Evolutionary conservation across 2,113 vertebrate species (phyloP), one percentile per base, ranked within the genome.

Genomic region (Brachypteracias leptosomus): DNA sequence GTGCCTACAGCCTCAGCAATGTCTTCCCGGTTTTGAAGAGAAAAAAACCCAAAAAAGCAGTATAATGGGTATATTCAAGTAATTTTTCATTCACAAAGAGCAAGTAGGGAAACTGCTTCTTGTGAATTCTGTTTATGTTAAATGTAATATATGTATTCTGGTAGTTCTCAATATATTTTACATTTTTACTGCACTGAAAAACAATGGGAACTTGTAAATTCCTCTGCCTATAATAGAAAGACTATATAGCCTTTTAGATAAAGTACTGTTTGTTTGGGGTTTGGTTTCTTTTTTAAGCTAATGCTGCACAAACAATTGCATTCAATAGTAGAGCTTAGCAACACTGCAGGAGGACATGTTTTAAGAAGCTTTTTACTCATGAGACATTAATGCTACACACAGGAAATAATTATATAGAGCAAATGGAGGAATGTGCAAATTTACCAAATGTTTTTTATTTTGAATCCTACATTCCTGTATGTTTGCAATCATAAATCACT

Each of bases 401-500:
- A 94, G 93, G 89, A 96, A 95, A 93, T 55, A 93, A 91, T 95
- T 87, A 75, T 40, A 59, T 57, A 49, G 21, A 85, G 58, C 40
- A 93, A 89, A 61, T 13, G 7, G 9, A 91, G 22, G 44, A 92
- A 46, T 72, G 66, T 85, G 58, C 15, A 89, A 92, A 92, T 87
- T 85, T 77, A 89, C 70, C 35, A 72, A 96, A 79, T 38, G n/a
- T 70, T 95, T 94, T 79, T 95, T 94, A 92, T 95, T 95, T 92
- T 89, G 62, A 91, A 36, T 85, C 51, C 40, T 88, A 58, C 16
- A 26, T 12, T 70, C 22, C 33, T 73, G 16, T 38, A 46, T 88
- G 15, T 89, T 95, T 93, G 71, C 66, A 58, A 55, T 57, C 78
- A 89, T 91, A 95, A 97, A 96, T 95, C 95, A 93, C 89, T 88